Evolutionary conservation across 2,113 vertebrate species (phyloP).

Genomic region (Baryphthengus martii): DNA sequence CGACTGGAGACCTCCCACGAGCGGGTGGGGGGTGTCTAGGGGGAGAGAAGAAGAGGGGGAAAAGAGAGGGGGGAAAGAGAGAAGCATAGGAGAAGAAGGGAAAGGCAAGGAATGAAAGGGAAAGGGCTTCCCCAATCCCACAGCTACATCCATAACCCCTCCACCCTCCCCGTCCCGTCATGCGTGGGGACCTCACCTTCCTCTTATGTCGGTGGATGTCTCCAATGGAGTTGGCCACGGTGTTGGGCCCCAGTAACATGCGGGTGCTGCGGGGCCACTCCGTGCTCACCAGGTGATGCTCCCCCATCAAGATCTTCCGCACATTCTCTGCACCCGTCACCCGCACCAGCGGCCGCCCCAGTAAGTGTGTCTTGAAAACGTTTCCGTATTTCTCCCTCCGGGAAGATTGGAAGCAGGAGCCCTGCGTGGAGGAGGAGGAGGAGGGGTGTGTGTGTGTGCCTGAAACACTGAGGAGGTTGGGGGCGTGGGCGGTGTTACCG

Average conservation of each 20-base stretch:
- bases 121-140: no score
- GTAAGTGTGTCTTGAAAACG: conserved; percentile 95
- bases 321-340: conserved; percentile 95
- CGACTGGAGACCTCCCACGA: neutral
- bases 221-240: conserved; percentile 93
- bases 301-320: conserved; percentile 93
- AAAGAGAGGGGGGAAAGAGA: no score
- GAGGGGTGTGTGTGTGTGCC: no score
- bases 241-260: conserved; percentile 91
- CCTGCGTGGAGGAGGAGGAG: conserved; percentile 54
- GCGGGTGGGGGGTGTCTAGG: no score
- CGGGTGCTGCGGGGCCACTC: conserved; percentile 96
- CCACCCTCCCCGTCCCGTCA: neutral
- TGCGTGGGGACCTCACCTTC: conserved; percentile 76
- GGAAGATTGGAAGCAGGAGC: conserved; percentile 82
- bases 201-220: conserved; percentile 94
- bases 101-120: no score
- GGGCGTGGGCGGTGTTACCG: neutral
- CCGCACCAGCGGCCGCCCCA: conserved; percentile 91
- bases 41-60: no score
- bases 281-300: conserved; percentile 92
- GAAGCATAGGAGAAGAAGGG: neutral
- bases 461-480: neutral
- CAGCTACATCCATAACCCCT: neutral
- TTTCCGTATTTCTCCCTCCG: conserved; percentile 88